A percentile compares a stretch with the other conserved stretches of the same genome.
Evolutionary conservation across 2,797 vertebrate species (phyloP).

Genomic region (Scolopax bukidnonensis): DNA sequence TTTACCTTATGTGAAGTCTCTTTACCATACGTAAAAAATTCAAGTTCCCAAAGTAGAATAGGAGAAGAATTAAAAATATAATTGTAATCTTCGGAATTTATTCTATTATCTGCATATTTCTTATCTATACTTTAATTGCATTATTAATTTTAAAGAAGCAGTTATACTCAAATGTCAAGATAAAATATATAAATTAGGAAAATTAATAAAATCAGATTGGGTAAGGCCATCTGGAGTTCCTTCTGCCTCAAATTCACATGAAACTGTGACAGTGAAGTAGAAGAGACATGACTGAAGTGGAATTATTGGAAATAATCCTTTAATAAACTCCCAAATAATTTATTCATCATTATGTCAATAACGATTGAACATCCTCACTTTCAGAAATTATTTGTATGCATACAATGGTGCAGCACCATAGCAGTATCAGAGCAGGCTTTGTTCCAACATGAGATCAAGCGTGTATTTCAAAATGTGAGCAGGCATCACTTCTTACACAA

Average conservation of each 20-base stretch:
- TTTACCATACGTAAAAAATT: background rate
- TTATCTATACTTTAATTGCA: background rate
- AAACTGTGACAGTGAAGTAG: background rate
- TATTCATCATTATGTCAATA: background rate
- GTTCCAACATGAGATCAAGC: background rate
- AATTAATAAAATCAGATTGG: slow-evolving; percentile 16
- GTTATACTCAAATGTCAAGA: slow-evolving; percentile 29
- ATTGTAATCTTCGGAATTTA: background rate
- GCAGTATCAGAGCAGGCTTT: background rate
- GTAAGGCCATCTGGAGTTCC: slow-evolving; percentile 39
- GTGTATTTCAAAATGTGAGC: background rate
- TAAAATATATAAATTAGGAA: background rate
- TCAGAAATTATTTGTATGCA: background rate
- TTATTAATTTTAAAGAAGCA: slow-evolving; percentile 39
- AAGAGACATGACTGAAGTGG: background rate
- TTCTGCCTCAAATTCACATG: slow-evolving; percentile 39
- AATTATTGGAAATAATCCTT: background rate
- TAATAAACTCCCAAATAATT: background rate
- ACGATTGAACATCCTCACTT: background rate
- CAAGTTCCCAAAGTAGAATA: background rate
- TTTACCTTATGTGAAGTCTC: background rate
- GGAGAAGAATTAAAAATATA: background rate
- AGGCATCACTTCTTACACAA: background rate
- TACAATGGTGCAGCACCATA: background rate
- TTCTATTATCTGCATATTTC: background rate